These are phyloP conservation scores for Varanus salvator DNA, from an alignment of 2,113 vertebrate species.

Conservation along the genomic window DNA sequence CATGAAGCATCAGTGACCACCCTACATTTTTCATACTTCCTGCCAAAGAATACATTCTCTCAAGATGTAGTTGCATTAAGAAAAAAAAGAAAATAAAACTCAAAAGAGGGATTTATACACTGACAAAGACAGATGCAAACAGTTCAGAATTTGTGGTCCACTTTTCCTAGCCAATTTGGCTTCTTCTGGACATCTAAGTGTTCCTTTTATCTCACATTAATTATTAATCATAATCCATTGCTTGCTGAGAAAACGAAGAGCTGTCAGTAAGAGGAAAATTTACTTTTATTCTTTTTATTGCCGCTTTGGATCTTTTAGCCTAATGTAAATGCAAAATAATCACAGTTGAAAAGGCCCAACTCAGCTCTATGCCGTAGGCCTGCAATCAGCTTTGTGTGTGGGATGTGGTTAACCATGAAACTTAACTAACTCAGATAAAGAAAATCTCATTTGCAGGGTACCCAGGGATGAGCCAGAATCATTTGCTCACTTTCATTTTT, in stretches of 20 bases:
- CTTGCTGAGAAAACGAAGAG: neutral
- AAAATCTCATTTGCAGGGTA: constrained; percentile 2
- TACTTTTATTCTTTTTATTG: neutral
- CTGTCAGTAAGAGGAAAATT: constrained; percentile 12
- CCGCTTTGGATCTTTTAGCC: constrained; percentile 17
- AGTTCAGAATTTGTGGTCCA: constrained; percentile 15
- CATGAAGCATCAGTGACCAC: too few species aligned
- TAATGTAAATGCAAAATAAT: neutral
- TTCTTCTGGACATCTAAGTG: neutral
- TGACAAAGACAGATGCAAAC: constrained; percentile 14
- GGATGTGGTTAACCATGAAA: neutral
- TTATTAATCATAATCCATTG: constrained; percentile 28
- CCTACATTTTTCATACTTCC: constrained; percentile 12
- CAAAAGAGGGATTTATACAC: neutral
- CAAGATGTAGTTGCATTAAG: neutral
- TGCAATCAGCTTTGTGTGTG: neutral
- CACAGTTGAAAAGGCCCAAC: neutral
- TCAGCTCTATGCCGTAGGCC: neutral
- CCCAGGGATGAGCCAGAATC: too few species aligned
- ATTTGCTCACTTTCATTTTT: too few species aligned
- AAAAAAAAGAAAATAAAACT: neutral
- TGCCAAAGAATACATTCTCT: neutral
- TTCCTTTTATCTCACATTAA: constrained; percentile 15
- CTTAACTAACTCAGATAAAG: neutral
- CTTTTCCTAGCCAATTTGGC: constrained; percentile 16